Percentiles rank a stretch among this genome's conserved stretches.
These are phyloP conservation scores for Oithona nana DNA, from an alignment of 2,888 invertebrate genomes.

Conservation along the genomic window DNA sequence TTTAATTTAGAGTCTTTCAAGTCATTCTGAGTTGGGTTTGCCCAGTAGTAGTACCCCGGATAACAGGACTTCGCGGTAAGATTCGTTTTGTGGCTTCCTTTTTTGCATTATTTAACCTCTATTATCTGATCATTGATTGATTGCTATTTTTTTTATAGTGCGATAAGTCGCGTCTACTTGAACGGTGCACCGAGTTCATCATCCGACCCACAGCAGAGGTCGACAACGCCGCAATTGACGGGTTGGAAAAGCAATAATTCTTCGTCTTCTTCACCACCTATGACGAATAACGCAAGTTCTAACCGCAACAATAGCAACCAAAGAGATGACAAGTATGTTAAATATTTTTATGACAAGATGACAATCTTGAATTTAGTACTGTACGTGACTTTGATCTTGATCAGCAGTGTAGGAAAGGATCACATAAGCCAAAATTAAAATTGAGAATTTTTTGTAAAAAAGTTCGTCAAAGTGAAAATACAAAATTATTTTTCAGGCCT, in stretches of 20 bases:
- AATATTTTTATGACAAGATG: too few relatives aligned
- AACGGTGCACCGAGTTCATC: constrained; percentile 1
- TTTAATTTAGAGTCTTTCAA: neutral
- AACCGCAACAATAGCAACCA: neutral
- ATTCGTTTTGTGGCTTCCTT: too few relatives aligned
- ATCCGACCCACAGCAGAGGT: neutral
- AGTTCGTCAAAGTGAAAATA: too few relatives aligned
- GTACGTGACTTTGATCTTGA: too few relatives aligned
- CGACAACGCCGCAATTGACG: constrained; percentile 4
- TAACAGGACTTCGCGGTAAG: neutral
- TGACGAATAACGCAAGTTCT: too few relatives aligned
- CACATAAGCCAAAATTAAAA: too few relatives aligned
- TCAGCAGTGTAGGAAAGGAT: too few relatives aligned
- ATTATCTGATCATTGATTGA: too few relatives aligned
- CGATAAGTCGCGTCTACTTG: neutral
- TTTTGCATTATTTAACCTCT: too few relatives aligned
- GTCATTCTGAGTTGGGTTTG: constrained; percentile 8
- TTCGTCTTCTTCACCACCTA: too few relatives aligned
- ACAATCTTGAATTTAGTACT: too few relatives aligned
- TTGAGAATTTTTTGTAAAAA: neutral
- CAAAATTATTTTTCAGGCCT: neutral
- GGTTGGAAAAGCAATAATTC: constrained; percentile 12
- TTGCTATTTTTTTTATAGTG: too few relatives aligned
- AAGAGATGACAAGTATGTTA: neutral
- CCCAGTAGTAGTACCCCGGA: constrained; percentile 5